Base-by-base conservation (phyloP, 2,888 invertebrate species). In the Ophioninae sp. region DNA sequence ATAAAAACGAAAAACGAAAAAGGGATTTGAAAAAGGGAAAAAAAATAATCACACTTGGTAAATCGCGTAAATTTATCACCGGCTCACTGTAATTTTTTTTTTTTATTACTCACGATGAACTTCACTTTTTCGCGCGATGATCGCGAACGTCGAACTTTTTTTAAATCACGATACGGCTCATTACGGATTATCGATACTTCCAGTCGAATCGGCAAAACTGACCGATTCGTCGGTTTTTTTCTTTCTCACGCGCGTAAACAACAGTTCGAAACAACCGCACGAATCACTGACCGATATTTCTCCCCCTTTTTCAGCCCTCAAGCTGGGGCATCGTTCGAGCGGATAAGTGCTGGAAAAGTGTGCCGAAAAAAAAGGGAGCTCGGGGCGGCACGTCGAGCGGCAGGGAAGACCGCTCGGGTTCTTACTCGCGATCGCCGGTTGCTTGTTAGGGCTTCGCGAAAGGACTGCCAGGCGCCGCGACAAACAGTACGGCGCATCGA, bases 381-480 rank as follows among this genome's bases (percentile, higher is more conserved):
- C 71, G 71, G 39, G 71, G 13, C 22, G 20, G 20, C 17, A 56
- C 64, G 71, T 39, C 56, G 64, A 71, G 39, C 39, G 39, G 56
- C 71, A 41, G 39, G 69, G 58, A 78, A 71, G 56, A 64, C 58
- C 71, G 64, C 37, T 37, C 81, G 61, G 71, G 84, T 69, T 83
- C 75, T 78, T 68, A n/a, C 80, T 81, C 81, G 69, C 80, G 65
- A 73, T 80, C 84, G 86, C 87, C 89, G 88, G 89, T 87, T 90
- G 85, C 91, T 90, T 89, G 90, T 87, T 88, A 88, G 91, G 87
- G 88, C 89, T 90, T 90, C 91, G 90, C 89, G 90, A 88, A 89
- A 89, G 89, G 90, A 92, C 92, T 92, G 91, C 86, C 90, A 89
- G 88, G 86, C 87, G 87, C 89, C 90, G 91, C 90, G 89, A 89